Evolutionary conservation across 2,113 vertebrate species (phyloP).

Genomic region (Mixornis gularis): DNA sequence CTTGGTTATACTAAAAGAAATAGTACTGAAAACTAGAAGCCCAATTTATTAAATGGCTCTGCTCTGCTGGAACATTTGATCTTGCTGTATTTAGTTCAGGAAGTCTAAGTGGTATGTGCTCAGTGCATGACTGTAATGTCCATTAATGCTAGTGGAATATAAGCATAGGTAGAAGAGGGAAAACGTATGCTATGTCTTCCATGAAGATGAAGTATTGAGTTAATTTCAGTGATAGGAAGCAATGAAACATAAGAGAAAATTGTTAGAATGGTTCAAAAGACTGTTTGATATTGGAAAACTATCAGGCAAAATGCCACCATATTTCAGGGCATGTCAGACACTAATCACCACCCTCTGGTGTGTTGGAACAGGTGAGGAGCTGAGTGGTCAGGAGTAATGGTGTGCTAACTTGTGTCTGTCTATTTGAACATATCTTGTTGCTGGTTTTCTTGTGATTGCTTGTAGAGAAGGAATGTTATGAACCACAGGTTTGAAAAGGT

Average conservation of each 20-base stretch:
- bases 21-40: conserved; percentile 20
- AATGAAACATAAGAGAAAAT: neutral
- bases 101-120: conserved; percentile 5
- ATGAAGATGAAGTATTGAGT: neutral
- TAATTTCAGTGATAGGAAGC: conserved; percentile 9
- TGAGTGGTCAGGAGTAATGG: neutral
- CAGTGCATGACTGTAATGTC: conserved; percentile 20
- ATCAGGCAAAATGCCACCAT: neutral
- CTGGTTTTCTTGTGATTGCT: neutral
- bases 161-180: neutral
- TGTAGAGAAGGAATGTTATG: neutral
- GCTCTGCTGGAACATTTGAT: conserved; percentile 29
- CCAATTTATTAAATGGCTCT: neutral
- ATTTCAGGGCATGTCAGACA: neutral
- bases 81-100: conserved; percentile 53
- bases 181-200: neutral
- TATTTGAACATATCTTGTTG: neutral
- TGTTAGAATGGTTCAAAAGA: neutral
- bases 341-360: neutral
- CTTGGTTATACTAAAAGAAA: conserved; percentile 4
- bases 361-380: neutral
- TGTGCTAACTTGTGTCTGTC: neutral
- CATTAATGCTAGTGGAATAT: conserved; percentile 42
- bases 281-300: neutral
- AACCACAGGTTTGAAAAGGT: neutral